Base-by-base conservation (phyloP, 2,797 vertebrate species). In the Acridotheres tristis region DNA sequence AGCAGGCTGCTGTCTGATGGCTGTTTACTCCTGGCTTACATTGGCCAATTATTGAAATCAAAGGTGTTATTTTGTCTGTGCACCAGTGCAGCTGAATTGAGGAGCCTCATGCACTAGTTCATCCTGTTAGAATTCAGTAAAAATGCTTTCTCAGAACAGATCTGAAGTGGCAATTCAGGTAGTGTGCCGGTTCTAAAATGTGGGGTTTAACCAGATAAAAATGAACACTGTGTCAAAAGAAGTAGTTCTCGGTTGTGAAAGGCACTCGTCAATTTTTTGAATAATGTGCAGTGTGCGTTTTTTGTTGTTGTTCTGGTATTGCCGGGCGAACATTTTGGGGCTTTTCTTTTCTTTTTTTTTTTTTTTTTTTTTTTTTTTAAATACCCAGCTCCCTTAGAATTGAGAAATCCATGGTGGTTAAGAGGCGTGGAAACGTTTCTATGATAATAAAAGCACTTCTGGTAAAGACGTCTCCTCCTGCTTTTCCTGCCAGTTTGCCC, bases 381-480 rank as follows among this genome's bases (percentile, higher is more conserved):
- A 5, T 59, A 12, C 66, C 29, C 53, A 26, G 19, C 83, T 97
- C 63, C 93, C 71, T 96, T 83, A 79, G 85, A 74, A 93, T 58
- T 88, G 93, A 94, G 81, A 89, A 85, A 88, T 55, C 71, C 53
- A 5, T 48, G 84, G 82, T 94, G 97, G 96, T 38, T 40, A 51
- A 83, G 89, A 84, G 90, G 95, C 91, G 62, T 84, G 92, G 93
- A 57, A 89, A 73, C 32, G 2, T 93, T 91, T 89, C 26, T 81
- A 2, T 84, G 67, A 93, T 94, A 94, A 96, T 96, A 96, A 96
- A 96, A 94, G 92, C 95, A 59, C 85, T 96, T 91, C 65, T 92
- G 92, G 43, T 77, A 84, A 93, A 89, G 77, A 5, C 42, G 27
- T 71, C 89, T 91, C 86, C 32, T 57, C 22, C 45, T 32, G 92